Evolutionary conservation across 2,888 invertebrate species (phyloP).

Genomic region (Andrena chrysosceles): DNA sequence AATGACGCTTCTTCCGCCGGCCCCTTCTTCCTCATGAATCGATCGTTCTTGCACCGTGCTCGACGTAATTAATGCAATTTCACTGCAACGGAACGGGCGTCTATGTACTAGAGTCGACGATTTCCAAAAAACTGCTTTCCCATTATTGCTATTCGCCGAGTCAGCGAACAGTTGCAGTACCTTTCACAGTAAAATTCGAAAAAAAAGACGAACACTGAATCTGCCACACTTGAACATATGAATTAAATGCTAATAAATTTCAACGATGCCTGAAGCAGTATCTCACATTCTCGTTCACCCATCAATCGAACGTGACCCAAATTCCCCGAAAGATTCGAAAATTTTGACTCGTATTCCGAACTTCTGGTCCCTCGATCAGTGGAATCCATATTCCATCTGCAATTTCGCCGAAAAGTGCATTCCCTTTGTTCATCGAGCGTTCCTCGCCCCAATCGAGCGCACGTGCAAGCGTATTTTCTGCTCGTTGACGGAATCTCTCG

Average conservation of each 20-base stretch:
- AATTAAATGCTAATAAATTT: too few species aligned
- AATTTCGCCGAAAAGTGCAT: conserved; percentile 36
- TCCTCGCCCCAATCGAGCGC: conserved; percentile 1
- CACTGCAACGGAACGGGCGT: not conserved
- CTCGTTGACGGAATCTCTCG: conserved; percentile 45
- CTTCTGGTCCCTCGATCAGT: not conserved
- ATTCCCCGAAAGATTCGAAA: too few species aligned
- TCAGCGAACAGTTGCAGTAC: not conserved
- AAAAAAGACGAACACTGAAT: too few species aligned
- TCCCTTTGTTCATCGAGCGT: not conserved
- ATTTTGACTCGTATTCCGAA: not conserved
- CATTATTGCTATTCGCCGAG: not conserved
- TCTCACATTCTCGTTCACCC: too few species aligned
- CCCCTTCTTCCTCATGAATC: conserved; percentile 5
- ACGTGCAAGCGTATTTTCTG: conserved; percentile 39
- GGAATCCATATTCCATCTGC: not conserved
- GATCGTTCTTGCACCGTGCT: not conserved
- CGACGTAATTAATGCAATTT: not conserved
- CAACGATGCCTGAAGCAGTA: too few species aligned
- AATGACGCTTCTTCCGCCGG: conserved; percentile 14
- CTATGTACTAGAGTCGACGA: not conserved
- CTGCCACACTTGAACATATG: too few species aligned
- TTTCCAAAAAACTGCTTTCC: not conserved
- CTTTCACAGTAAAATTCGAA: too few species aligned
- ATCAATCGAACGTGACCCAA: not conserved